Conservation (phyloP, 2,888 invertebrate genomes). For the Drosophila quasianomalipes region DNA sequence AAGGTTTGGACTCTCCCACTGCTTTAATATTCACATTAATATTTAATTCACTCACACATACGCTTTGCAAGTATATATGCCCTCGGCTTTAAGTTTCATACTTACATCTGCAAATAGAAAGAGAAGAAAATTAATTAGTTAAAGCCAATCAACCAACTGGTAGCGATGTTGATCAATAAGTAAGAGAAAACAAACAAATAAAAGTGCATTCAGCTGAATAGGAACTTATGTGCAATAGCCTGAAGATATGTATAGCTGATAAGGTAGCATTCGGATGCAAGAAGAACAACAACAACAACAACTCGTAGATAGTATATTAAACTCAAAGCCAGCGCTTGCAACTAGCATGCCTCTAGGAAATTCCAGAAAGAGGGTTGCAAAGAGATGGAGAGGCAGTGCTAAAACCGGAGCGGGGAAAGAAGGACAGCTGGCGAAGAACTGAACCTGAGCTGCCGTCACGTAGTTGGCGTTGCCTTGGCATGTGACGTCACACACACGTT, state of each 20-base stretch:
- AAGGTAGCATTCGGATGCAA: conserved; percentile 44
- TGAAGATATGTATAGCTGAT: conserved; percentile 53
- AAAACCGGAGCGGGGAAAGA: neutral
- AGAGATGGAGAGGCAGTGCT: neutral
- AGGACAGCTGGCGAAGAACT: conserved; percentile 8
- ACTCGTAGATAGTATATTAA: conserved; percentile 17
- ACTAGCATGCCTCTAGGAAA: conserved; percentile 20
- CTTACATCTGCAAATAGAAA: conserved; percentile 78
- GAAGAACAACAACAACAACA: conserved; percentile 14
- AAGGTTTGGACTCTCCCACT: neutral
- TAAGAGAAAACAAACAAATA: conserved; percentile 57
- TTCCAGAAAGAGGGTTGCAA: neutral
- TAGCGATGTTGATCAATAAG: conserved; percentile 7
- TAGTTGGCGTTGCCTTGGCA: conserved; percentile 61
- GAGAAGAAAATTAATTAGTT: conserved; percentile 72
- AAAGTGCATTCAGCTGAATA: conserved; percentile 60
- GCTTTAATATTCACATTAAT: conserved; percentile 7
- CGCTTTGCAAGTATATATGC: conserved; percentile 9
- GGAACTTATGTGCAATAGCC: conserved; percentile 37
- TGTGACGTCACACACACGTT: conserved; percentile 74
- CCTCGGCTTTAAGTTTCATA: conserved; percentile 25
- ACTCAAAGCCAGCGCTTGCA: conserved; percentile 36
- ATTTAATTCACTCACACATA: conserved; percentile 26
- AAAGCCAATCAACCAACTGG: conserved; percentile 64
- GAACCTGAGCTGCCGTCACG: conserved; percentile 54